These are phyloP conservation scores for Meloidogyne floridensis DNA, from an alignment of 1,140 invertebrate genomes.

Conservation along the genomic window DNA sequence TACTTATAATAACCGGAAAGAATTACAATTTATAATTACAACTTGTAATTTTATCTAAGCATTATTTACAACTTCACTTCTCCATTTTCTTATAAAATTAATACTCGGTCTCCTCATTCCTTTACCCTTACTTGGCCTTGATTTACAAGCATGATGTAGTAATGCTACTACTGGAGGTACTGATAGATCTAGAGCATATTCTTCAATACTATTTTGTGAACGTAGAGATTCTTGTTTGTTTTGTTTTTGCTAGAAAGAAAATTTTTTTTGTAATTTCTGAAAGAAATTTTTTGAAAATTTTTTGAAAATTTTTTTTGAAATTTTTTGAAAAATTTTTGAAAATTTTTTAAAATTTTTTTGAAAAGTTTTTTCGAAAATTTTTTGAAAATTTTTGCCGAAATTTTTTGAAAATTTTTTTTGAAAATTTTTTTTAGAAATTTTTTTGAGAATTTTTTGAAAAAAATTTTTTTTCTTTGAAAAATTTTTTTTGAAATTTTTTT, in stretches of 20 bases:
- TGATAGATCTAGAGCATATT: constrained; percentile 61
- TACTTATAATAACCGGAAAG: no score
- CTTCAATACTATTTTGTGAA: constrained; percentile 39
- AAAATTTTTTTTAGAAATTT: no score
- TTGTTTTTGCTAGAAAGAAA: not conserved
- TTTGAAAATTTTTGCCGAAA: no score
- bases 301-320: not conserved
- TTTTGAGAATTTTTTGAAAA: no score
- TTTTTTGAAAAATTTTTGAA: no score
- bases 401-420: not conserved
- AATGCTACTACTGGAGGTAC: constrained; percentile 54
- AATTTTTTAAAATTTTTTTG: no score
- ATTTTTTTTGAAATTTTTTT: no score
- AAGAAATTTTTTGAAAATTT: not conserved
- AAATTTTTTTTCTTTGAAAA: not conserved
- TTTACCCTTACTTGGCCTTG: not conserved
- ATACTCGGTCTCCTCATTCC: constrained; percentile 9
- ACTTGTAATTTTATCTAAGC: not conserved
- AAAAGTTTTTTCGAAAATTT: no score
- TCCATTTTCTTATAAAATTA: constrained; percentile 23
- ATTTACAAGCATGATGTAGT: constrained; percentile 29
- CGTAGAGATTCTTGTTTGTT: not conserved
- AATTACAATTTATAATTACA: not conserved
- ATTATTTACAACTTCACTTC: not conserved
- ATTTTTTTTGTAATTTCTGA: no score